Conservation (phyloP, 2,888 invertebrate genomes). For the Tetragnatha montana region DNA sequence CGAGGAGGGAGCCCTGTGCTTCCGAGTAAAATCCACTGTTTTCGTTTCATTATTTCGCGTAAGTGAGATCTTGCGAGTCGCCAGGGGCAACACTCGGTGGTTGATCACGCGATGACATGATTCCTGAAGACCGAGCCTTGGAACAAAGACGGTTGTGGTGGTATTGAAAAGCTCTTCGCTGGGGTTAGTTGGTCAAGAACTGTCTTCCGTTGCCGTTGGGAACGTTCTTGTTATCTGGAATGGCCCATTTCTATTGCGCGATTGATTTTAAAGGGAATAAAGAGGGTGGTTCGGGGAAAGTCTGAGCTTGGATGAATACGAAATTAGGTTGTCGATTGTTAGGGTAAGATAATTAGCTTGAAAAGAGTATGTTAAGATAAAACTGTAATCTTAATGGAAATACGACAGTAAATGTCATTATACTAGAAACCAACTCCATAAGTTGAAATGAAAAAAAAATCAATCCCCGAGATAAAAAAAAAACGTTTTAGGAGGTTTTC, state of each 20-base stretch:
- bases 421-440: too few relatives aligned
- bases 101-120: conserved; percentile 22
- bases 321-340: neutral
- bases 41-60: conserved; percentile 28
- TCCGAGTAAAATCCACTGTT: conserved; percentile 41
- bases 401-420: too few relatives aligned
- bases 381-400: too few relatives aligned
- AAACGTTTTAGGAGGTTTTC: too few relatives aligned
- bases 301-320: neutral
- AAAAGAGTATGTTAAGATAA: neutral
- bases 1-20: conserved; percentile 2
- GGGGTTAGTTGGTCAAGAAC: conserved; percentile 50
- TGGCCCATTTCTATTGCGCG: neutral
- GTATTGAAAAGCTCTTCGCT: conserved; percentile 30
- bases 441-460: too few relatives aligned
- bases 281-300: neutral
- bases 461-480: too few relatives aligned
- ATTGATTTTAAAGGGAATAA: neutral
- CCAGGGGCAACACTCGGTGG: conserved; percentile 40
- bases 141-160: neutral
- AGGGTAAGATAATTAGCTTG: neutral
- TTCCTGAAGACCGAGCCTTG: neutral
- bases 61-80: conserved; percentile 33
- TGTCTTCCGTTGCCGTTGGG: conserved; percentile 27
- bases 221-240: conserved; percentile 17